A percentile compares a stretch with the other conserved stretches of the same genome.
These are phyloP conservation scores for Zelostemma sp. DNA, from an alignment of 1,140 invertebrate species.

Conservation along the genomic window DNA sequence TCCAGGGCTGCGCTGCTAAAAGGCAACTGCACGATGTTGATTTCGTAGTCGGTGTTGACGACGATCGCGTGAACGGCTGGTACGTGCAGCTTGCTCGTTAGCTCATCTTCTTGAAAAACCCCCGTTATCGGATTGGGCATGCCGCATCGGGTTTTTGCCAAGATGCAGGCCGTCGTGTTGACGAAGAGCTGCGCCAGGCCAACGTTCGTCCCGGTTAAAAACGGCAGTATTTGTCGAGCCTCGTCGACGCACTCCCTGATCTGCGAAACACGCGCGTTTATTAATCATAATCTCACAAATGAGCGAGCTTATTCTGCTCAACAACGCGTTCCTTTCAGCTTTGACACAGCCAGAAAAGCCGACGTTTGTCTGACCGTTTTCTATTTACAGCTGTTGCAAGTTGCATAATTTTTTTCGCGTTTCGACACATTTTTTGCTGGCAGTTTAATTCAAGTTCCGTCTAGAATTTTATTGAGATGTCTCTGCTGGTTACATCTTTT, in stretches of 20 bases:
- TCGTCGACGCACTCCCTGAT: conserved; percentile 52
- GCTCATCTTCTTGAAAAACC: conserved; percentile 38
- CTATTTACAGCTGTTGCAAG: too few species aligned
- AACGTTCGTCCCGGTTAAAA: conserved; percentile 35
- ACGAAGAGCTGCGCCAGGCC: conserved; percentile 55
- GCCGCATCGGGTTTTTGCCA: conserved; percentile 59
- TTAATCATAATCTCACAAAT: neutral
- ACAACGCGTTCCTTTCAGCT: neutral
- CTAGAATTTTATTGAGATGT: too few species aligned
- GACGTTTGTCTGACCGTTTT: neutral
- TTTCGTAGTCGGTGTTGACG: conserved; percentile 59
- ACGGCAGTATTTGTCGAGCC: conserved; percentile 42
- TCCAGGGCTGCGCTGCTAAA: conserved; percentile 44
- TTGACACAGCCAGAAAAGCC: neutral
- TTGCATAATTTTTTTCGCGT: too few species aligned
- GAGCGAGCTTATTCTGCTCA: neutral
- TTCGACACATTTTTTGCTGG: too few species aligned
- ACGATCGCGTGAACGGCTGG: conserved; percentile 53
- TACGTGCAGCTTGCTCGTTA: conserved; percentile 47
- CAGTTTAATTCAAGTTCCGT: too few species aligned
- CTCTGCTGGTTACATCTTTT: too few species aligned
- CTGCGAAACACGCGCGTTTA: conserved; percentile 29
- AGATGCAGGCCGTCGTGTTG: conserved; percentile 58
- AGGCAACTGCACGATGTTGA: conserved; percentile 60
- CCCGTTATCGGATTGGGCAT: conserved; percentile 58